phyloP scores from a whole-genome alignment of 2,797 vertebrate genomes.

The Gadopsis marmoratus region DNA sequence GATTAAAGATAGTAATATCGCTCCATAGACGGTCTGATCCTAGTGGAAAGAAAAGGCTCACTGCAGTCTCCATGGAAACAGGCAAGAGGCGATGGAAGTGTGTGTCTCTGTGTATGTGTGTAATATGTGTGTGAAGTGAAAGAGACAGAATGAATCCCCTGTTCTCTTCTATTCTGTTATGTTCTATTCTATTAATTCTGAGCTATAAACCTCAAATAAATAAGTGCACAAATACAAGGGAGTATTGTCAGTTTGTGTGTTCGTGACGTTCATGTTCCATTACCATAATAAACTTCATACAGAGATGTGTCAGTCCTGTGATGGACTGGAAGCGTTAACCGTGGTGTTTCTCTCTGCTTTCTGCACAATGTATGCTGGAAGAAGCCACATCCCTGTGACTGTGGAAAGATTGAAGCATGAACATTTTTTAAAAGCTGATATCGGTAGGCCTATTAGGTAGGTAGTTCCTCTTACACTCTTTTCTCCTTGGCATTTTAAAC shows the following conservation, averaged over 20 bases:
- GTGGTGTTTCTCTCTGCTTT: neutral
- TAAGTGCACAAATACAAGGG: neutral
- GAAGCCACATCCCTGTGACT: neutral
- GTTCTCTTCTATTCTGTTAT: slow-evolving; percentile 14
- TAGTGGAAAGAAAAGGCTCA: slow-evolving; percentile 63
- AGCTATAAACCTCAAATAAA: neutral
- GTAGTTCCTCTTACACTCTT: slow-evolving; percentile 1
- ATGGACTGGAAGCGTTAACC: neutral
- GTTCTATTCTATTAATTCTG: neutral
- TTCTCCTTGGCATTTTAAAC: slow-evolving; percentile 8
- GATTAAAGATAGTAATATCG: too few species aligned
- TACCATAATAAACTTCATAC: slow-evolving; percentile 2
- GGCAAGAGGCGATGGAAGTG: slow-evolving; percentile 55
- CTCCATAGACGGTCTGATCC: slow-evolving; percentile 51
- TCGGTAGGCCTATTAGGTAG: neutral
- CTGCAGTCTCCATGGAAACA: slow-evolving; percentile 78
- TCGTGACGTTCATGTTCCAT: neutral
- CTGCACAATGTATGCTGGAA: neutral
- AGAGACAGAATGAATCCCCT: slow-evolving; percentile 6
- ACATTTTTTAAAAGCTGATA: neutral
- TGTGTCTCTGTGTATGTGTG: slow-evolving; percentile 16
- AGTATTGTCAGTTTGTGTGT: neutral
- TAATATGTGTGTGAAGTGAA: slow-evolving; percentile 12
- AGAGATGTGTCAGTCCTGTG: slow-evolving; percentile 1
- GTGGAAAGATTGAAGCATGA: neutral